A percentile compares a stretch with the other conserved stretches of the same genome.
phyloP scores from a whole-genome alignment of 1,140 invertebrate genomes.

The Tetragonula clypearis region DNA sequence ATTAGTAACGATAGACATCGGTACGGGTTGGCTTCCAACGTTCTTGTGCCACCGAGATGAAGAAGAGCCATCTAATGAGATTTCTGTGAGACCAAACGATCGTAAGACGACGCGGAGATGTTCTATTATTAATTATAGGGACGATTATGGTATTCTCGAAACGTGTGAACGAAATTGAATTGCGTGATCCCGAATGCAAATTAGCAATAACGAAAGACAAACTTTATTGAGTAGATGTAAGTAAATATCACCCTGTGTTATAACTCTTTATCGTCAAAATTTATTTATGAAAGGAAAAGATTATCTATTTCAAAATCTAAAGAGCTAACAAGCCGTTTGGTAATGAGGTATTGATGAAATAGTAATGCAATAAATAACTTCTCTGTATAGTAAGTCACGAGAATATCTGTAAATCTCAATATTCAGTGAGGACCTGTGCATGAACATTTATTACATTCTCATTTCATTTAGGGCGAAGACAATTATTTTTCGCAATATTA shows the following conservation, averaged over 20 bases:
- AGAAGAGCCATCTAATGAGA: constrained; percentile 1
- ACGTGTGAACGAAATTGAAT: not conserved
- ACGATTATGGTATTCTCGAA: not conserved
- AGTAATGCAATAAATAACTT: too few species aligned
- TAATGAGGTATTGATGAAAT: too few species aligned
- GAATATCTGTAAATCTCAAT: too few species aligned
- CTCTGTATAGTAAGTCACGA: too few species aligned
- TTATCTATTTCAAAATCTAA: too few species aligned
- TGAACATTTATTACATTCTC: too few species aligned
- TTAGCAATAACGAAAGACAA: not conserved
- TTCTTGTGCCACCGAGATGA: constrained; percentile 24
- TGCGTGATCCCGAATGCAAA: not conserved
- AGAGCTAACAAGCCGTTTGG: too few species aligned
- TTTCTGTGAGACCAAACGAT: not conserved
- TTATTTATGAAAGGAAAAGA: too few species aligned
- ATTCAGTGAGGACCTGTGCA: too few species aligned
- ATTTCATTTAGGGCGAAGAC: too few species aligned
- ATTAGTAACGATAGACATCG: constrained; percentile 48
- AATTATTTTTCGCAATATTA: too few species aligned
- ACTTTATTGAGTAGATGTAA: not conserved
- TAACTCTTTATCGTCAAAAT: not conserved
- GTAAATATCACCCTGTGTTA: not conserved
- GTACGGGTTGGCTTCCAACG: constrained; percentile 1
- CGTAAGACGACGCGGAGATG: constrained; percentile 6
- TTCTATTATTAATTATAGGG: not conserved